Percentiles rank a stretch among this genome's conserved stretches.
Conservation (phyloP, 2,797 vertebrate species). For the Strix occidentalis region DNA sequence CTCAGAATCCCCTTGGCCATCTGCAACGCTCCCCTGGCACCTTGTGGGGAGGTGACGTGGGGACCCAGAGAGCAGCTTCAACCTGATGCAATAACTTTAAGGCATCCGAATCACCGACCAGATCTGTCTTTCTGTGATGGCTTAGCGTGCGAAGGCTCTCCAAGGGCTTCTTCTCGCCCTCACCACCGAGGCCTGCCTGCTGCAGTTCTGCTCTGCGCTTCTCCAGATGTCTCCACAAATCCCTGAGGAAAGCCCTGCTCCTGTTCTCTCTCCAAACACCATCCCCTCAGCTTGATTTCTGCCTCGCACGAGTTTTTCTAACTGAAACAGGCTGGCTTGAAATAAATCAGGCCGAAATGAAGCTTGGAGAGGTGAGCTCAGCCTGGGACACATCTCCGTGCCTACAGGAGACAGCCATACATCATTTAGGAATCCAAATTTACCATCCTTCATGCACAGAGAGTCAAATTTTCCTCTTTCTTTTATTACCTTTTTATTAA, state of each 20-base stretch:
- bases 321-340: neutral
- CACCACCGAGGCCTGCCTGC: neutral
- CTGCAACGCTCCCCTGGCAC: accelerated
- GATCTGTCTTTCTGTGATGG: neutral
- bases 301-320: neutral
- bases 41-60: accelerated
- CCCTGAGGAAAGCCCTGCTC: neutral
- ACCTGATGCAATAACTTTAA: neutral
- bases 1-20: neutral
- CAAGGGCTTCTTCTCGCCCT: neutral
- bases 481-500: neutral
- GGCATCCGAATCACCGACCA: neutral
- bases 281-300: neutral
- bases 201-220: neutral
- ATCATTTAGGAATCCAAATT: neutral
- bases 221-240: neutral
- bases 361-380: neutral
- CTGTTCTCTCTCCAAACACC: neutral
- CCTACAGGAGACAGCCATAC: neutral
- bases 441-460: neutral
- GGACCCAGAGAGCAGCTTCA: neutral
- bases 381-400: neutral
- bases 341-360: constrained; percentile 7
- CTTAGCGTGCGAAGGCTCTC: neutral
- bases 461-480: neutral